Evolutionary conservation across 2,113 vertebrate genomes (phyloP), one percentile per base, ranked within the genome.

Genomic region (Sebastes fasciatus): DNA sequence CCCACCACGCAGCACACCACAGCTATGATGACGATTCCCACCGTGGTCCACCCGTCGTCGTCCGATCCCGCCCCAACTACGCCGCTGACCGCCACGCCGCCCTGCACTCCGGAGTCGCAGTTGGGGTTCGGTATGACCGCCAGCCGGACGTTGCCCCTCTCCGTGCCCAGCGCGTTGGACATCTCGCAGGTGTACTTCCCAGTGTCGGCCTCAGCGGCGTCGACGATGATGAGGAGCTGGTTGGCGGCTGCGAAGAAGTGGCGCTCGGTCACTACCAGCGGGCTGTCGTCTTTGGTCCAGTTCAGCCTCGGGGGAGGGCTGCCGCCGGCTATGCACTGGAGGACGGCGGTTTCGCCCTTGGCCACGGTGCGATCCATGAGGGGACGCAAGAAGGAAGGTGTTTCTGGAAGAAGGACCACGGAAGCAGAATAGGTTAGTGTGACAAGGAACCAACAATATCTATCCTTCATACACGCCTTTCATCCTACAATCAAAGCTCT

Each of bases 1-100:
- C 98, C 98, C 86, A 99, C 98, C 89, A 99, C 98, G 42, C 98
- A 99, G 95, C 98, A 99, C 63, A 99, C 98, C 93, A 99, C 98
- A 0, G 97, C 98, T 76, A 99, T 99, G 94, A 99, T 98, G 74
- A 99, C 98, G 1, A 99, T 96, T 19, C 98, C 98, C 89, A 98
- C 97, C 0, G 97, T 99, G 83, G 97, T 97, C 98, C 98, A 99
- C 6, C 96, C 97, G 1, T 99, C 98, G 9, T 97, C 96, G 0
- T 96, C 96, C 0, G 96, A 68, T 0, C 96, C 95, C 0, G 43
- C 34, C 0, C 95, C 94, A 1, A 88, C 78, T 5, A 94, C 84
- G 4, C 80, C 17, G 14, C 92, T 83, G 0, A 95, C 91, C 1
- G 61, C 87, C 0, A 94, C 91, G 3, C 88, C 90, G 0, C 96